Conservation (phyloP, 2,797 vertebrate genomes). For the Melopsittacus undulatus region DNA sequence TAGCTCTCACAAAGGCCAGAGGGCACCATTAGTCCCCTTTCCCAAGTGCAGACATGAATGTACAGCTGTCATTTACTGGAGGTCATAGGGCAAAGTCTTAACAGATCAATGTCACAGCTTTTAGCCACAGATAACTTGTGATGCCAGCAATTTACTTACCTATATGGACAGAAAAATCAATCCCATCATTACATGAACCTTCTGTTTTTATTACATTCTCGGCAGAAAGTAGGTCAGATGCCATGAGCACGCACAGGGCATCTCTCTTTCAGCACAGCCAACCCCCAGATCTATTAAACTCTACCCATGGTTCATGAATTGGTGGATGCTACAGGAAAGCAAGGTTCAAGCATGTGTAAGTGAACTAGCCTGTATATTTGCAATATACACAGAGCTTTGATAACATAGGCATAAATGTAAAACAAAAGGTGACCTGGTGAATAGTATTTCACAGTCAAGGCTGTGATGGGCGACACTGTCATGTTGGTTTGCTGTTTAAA, state of each 20-base stretch:
- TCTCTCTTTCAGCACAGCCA: not conserved
- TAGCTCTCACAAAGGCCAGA: not conserved
- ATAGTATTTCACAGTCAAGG: not conserved
- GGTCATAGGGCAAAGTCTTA: constrained; percentile 29
- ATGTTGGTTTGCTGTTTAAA: not conserved
- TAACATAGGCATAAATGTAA: accelerated
- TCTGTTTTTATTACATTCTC: constrained; percentile 50
- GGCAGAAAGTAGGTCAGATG: constrained; percentile 41
- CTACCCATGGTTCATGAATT: not conserved
- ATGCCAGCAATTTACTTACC: constrained; percentile 67
- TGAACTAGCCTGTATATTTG: not conserved
- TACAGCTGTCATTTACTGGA: constrained; percentile 40
- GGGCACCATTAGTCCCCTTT: constrained; percentile 22
- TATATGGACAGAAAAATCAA: constrained; percentile 62
- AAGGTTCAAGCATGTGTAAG: not conserved
- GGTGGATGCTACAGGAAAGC: not conserved
- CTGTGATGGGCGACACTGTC: not conserved
- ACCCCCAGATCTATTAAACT: not conserved
- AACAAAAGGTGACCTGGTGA: not conserved
- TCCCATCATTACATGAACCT: constrained; percentile 34
- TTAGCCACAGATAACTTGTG: constrained; percentile 59
- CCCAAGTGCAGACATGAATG: not conserved
- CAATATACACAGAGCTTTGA: not conserved
- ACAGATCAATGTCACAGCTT: constrained; percentile 66
- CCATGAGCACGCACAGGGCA: not conserved